A percentile compares a stretch with the other conserved stretches of the same genome.
phyloP scores from a whole-genome alignment of 2,888 invertebrate genomes.

The Andricus curvator region DNA sequence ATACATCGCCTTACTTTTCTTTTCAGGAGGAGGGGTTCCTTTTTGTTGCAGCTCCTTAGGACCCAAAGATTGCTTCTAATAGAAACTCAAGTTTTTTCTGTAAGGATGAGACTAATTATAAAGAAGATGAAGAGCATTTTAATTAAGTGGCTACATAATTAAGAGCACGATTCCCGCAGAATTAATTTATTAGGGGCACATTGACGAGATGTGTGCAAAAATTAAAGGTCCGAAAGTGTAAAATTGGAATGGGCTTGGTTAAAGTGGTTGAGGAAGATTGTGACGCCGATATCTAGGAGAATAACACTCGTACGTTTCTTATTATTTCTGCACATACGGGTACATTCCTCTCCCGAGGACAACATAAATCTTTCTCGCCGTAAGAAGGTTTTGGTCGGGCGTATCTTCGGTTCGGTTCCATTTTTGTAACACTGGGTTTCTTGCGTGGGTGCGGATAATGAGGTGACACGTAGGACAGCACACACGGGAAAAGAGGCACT shows the following conservation, averaged over 20 bases:
- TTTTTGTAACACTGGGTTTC: not conserved
- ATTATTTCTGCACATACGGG: slow-evolving; percentile 52
- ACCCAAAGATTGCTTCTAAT: too few species aligned
- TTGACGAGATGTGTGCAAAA: not conserved
- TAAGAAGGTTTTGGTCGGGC: slow-evolving; percentile 37
- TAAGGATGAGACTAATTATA: too few species aligned
- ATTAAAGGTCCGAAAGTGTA: not conserved
- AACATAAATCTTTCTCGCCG: slow-evolving; percentile 42
- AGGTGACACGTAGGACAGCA: slow-evolving; percentile 45
- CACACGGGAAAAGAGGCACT: not conserved
- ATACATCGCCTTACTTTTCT: too few species aligned
- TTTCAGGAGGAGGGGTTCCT: too few species aligned
- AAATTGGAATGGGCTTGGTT: slow-evolving; percentile 2
- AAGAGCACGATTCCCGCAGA: too few species aligned
- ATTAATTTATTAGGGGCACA: too few species aligned
- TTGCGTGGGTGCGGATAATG: slow-evolving; percentile 58
- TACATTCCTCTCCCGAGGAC: slow-evolving; percentile 36
- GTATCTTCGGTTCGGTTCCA: slow-evolving; percentile 38
- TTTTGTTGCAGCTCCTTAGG: too few species aligned
- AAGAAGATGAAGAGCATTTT: too few species aligned
- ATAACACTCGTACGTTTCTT: slow-evolving; percentile 48
- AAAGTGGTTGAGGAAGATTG: slow-evolving; percentile 49
- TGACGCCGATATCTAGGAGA: slow-evolving; percentile 55
- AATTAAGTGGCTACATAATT: too few species aligned
- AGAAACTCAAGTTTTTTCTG: too few species aligned